Conservation (phyloP, 2,797 vertebrate species). For the Taeniopygia guttata region DNA sequence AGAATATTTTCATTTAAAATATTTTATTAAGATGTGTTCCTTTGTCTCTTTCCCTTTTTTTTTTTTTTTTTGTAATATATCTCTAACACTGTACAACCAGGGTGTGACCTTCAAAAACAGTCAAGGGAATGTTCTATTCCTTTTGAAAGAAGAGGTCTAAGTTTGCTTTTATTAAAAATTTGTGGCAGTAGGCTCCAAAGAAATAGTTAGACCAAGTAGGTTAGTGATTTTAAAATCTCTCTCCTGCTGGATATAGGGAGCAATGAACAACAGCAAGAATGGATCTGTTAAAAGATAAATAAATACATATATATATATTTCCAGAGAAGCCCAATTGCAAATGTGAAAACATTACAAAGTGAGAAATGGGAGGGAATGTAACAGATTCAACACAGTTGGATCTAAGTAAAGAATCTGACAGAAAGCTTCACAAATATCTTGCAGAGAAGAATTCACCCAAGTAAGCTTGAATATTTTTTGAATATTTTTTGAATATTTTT, state of each 20-base stretch:
- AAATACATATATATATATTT: not conserved
- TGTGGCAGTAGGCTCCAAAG: not conserved
- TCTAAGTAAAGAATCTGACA: not conserved
- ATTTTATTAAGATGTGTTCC: not conserved
- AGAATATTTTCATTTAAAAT: not conserved
- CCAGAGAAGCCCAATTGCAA: not conserved
- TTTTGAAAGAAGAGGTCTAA: not conserved
- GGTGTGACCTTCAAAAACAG: not conserved
- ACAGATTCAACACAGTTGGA: not conserved
- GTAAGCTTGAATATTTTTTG: not conserved
- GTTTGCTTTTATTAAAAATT: not conserved
- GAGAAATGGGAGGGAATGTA: not conserved
- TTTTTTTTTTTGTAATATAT: not conserved
- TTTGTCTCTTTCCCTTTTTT: accelerated
- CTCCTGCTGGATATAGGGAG: not conserved
- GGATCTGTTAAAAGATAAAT: not conserved
- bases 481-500: not conserved
- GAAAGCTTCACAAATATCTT: not conserved
- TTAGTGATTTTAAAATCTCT: not conserved
- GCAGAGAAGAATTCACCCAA: not conserved
- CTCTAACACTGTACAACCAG: not conserved
- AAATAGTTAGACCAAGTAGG: not conserved
- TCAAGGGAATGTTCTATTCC: not conserved
- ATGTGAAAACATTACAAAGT: not conserved
- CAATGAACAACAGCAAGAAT: not conserved